These are phyloP conservation scores for Okapia johnstoni DNA, from an alignment of 2,113 vertebrate genomes.

Conservation along the genomic window DNA sequence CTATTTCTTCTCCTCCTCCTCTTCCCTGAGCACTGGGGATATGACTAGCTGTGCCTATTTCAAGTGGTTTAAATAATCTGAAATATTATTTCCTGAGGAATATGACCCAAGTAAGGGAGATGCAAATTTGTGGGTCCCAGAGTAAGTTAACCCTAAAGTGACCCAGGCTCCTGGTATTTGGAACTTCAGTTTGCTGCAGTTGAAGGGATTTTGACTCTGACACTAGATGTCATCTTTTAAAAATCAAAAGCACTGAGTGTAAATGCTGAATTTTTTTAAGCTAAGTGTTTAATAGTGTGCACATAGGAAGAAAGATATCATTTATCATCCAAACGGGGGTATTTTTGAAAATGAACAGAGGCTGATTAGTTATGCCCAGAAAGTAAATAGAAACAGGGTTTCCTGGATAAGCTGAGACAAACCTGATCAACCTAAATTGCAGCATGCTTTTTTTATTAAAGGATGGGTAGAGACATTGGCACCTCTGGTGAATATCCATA, in stretches of 20 bases:
- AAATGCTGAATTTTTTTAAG: not conserved
- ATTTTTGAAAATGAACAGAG: not conserved
- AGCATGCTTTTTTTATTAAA: not conserved
- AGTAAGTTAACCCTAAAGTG: not conserved
- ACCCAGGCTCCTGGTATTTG: not conserved
- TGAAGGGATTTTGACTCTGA: not conserved
- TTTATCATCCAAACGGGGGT: not conserved
- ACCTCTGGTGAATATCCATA: rapidly evolving
- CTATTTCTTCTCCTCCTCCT: not conserved
- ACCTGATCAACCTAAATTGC: not conserved
- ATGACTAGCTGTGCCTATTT: not conserved
- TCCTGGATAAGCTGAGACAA: not conserved
- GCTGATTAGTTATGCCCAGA: not conserved
- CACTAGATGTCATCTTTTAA: not conserved
- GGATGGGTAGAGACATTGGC: not conserved
- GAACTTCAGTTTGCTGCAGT: not conserved
- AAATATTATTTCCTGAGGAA: not conserved
- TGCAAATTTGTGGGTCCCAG: not conserved
- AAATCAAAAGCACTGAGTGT: not conserved
- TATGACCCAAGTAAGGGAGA: not conserved
- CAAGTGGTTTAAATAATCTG: not conserved
- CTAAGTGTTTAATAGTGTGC: not conserved
- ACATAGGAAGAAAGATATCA: not conserved
- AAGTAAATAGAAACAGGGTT: not conserved
- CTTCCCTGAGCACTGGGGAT: rapidly evolving